Evolutionary conservation across 2,888 invertebrate species (phyloP), one percentile per base, ranked within the genome.

Genomic region (Caenorhabditis sp.): DNA sequence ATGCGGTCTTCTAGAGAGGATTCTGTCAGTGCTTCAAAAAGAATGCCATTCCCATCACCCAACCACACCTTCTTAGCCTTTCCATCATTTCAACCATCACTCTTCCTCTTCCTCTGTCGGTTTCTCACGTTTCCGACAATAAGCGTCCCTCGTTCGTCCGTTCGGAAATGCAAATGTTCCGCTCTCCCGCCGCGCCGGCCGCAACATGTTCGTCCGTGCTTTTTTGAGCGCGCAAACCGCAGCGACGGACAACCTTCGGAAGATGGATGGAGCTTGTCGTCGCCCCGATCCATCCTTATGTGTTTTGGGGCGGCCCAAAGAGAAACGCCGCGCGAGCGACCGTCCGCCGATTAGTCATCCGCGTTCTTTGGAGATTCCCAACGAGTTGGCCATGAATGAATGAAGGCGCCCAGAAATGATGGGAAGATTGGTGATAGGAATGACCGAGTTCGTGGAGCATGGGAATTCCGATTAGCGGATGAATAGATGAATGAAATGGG

Each of bases 201-300:
- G 66, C 66, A 66, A 66, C 66, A 66, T 66, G 66, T 66, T 58
- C 58, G 24, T 35, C 30, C 30, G 26, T 26, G 15, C 53, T 56
- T 56, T 46, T 45, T 30, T 55, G 39, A 53, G 32, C 52, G 30
- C 35, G 32, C 45, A 26, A 48, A 65, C 27, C 24, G 50, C 32
- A 30, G 26, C 24, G 55, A 39, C 17, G 43, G 53, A 66, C 48
- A 58, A 66, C 66, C 66, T 66, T 66, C 66, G 55, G 50, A 66
- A 66, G 66, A 66, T 66, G 56, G 66, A 66, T 66, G 66, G 66
- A 66, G 66, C 66, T 65, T 65, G 66, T 66, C 66, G 50, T 55
- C 66, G 32, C 24, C 17, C 41, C 41, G 43, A 37, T 63, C 43
- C 56, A 43, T 43, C 63, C 39, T 63, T 63, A 53, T 63, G 63